phyloP scores from a whole-genome alignment of 2,888 invertebrate genomes.

The Candidula unifasciata region DNA sequence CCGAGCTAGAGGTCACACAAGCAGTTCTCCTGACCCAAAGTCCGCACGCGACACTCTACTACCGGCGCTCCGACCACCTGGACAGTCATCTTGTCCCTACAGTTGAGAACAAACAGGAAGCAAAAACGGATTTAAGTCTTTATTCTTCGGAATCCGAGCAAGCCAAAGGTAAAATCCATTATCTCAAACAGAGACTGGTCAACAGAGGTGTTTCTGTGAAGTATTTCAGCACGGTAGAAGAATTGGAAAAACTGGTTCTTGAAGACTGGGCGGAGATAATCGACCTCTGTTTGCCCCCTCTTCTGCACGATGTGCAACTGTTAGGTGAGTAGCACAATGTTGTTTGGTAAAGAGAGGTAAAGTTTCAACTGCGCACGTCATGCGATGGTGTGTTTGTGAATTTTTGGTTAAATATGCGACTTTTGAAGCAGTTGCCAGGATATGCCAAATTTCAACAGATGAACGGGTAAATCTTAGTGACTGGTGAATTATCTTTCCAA shows the following conservation, averaged over 20 bases:
- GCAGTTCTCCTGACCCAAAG: slow-evolving; percentile 67
- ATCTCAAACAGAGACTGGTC: slow-evolving; percentile 74
- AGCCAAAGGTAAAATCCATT: slow-evolving; percentile 67
- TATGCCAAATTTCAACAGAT: too few relatives aligned
- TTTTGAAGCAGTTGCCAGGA: too few relatives aligned
- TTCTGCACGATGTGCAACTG: slow-evolving; percentile 58
- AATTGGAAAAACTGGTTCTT: slow-evolving; percentile 70
- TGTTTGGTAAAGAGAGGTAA: neutral
- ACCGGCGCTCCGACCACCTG: slow-evolving; percentile 72
- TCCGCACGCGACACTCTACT: slow-evolving; percentile 74
- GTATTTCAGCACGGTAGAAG: slow-evolving; percentile 72
- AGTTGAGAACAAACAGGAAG: slow-evolving; percentile 56
- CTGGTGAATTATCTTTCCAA: too few relatives aligned
- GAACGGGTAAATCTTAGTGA: too few relatives aligned
- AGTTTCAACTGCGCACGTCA: too few relatives aligned
- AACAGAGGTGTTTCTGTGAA: slow-evolving; percentile 75
- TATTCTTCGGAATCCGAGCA: slow-evolving; percentile 59
- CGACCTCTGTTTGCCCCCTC: slow-evolving; percentile 70
- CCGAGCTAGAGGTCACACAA: slow-evolving; percentile 75
- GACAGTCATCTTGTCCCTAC: slow-evolving; percentile 57
- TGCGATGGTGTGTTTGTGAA: too few relatives aligned
- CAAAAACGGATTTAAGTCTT: slow-evolving; percentile 53
- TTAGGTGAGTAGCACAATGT: slow-evolving; percentile 58
- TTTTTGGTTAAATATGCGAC: too few relatives aligned
- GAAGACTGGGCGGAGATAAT: slow-evolving; percentile 73